Evolutionary conservation across 2,797 vertebrate genomes (phyloP), one percentile per base, ranked within the genome.

Genomic region (Halcyon leucocephala): DNA sequence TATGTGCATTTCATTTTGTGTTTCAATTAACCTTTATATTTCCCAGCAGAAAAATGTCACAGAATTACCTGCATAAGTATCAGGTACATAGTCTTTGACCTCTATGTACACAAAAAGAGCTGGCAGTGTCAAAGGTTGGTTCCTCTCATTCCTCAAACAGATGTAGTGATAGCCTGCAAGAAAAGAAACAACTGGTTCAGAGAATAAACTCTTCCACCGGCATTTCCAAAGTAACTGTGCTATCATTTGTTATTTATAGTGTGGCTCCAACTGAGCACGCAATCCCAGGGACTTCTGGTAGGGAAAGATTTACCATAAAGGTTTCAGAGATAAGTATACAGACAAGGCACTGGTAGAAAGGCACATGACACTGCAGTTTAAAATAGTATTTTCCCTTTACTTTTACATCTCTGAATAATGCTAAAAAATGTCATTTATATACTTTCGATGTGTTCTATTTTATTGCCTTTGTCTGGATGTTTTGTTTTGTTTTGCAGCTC

Each of bases 51-150:
- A 84, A 66, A 70, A 39, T 6, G 7, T 25, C 51, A 14, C 15
- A 64, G 54, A 82, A 25, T 92, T 97, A 99, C 99, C 99, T 98
- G 99, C 99, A 7, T 99, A 99, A 10, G 99, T 99, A 94, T 99
- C 99, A 9, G 99, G 99, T 19, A 99, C 99, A 0, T 99, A 99
- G 96, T 99, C 99, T 92, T 99, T 99, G 41, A 99, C 99, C 85
- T 99, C 99, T 44, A 99, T 99, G 91, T 99, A 99, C 71, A 99
- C 98, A 92, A 99, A 99, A 92, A 99, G 98, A 80, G 99, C 98
- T 7, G 99, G 99, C 62, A 99, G 86, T 35, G 96, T 99, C 95
- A 99, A 97, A 10, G 99, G 98, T 95, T 99, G 99, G 98, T 99
- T 99, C 97, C 99, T 99, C 97, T 99, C 99, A 72, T 99, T 99